These are phyloP conservation scores for Eriosoma lanigerum DNA, from an alignment of 1,140 invertebrate species.

Conservation along the genomic window DNA sequence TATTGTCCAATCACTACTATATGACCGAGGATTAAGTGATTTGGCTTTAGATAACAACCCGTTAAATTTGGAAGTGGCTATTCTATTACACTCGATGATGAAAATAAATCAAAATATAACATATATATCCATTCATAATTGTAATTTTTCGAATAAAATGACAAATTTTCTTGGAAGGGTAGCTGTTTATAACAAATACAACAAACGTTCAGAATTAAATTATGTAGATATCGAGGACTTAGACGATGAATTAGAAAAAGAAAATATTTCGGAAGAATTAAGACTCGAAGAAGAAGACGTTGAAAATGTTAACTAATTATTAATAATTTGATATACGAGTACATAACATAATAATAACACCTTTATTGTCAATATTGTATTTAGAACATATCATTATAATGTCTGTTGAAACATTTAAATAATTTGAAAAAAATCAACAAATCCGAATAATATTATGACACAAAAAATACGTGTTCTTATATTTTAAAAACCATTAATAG, in stretches of 20 bases:
- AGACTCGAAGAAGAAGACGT: too few relatives aligned
- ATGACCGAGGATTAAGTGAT: background rate
- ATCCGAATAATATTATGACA: too few relatives aligned
- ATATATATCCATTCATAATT: background rate
- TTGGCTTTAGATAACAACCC: conserved; percentile 13
- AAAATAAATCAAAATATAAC: background rate
- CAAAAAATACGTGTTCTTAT: too few relatives aligned
- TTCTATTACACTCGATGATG: background rate
- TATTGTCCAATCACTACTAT: conserved; percentile 1
- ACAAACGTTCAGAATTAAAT: background rate
- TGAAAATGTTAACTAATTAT: too few relatives aligned
- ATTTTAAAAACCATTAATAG: too few relatives aligned
- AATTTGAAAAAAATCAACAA: too few relatives aligned
- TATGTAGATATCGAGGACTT: conserved; percentile 3
- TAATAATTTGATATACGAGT: too few relatives aligned
- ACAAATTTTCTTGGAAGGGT: background rate
- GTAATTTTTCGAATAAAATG: background rate
- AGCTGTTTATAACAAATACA: background rate
- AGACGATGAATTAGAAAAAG: background rate
- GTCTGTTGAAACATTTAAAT: too few relatives aligned
- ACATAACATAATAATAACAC: too few relatives aligned
- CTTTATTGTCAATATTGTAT: too few relatives aligned
- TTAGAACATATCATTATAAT: too few relatives aligned
- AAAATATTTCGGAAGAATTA: background rate
- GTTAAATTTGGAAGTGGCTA: background rate